Base-by-base conservation (phyloP, 53 echinoderm and acorn worm genomes). In the Actinopyga echinites region DNA sequence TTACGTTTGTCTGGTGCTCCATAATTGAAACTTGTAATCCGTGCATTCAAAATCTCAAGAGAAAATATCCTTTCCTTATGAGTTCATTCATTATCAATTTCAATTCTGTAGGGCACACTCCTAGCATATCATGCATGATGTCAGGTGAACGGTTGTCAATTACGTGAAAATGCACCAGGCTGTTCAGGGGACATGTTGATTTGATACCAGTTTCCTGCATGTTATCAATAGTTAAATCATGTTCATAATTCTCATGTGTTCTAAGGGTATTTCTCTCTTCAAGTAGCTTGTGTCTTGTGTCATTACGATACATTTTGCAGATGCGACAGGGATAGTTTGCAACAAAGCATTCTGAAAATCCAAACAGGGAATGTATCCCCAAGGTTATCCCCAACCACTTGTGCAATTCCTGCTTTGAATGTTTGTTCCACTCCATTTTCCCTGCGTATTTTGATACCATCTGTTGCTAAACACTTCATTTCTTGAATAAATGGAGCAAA, bases 21-120 rank as follows among this genome's bases (percentile, higher is more conserved):
- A 64, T 86, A 86, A 28, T 86, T 82, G 56, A 69, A 90, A 74
- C 90, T 89, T 43, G 68, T 67, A 85, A 62, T 73, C 30, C 86
- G 43, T 32, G 42, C 35, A 23, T 83, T 87, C 15, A 91, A 65
- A 19, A 34, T 21, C 71, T 79, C 69, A 77, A 78, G 54, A 71
- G 15, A 75, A 91, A 78, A 43, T 82, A 32, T 12, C 65, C 69
- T 30, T 87, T 84, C 8, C 28, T 13, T 4, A 91, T 79, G 4
- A 91, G 63, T 57, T 79, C 79, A 64, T 59, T 40, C 7, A 87
- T 30, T 30, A 77, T 62, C 30, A 89, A 23, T 20, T 89, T 83
- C 21, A 89, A 33, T 67, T 89, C 84, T 6, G 77, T 31, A 20
- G 84, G 58, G 13, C 84, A 89, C 6, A 89, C 67, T 20, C 89